Conservation (phyloP, 2,113 vertebrate species). For the Chamaetylas fuelleborni region DNA sequence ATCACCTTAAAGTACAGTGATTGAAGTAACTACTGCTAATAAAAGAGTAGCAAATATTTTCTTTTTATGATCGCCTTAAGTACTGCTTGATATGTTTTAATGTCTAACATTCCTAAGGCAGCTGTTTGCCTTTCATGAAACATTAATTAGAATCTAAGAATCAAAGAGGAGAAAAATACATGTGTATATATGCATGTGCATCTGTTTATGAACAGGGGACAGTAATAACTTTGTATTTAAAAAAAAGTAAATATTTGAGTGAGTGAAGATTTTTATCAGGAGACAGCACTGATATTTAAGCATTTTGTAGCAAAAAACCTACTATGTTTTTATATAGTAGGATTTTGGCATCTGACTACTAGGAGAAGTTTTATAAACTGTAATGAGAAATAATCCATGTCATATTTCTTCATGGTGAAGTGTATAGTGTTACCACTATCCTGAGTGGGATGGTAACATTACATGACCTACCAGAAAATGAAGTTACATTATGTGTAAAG, state of each 20-base stretch:
- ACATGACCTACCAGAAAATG: neutral
- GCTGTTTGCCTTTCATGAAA: constrained; percentile 36
- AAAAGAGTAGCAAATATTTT: neutral
- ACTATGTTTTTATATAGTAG: neutral
- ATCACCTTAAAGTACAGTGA: constrained; percentile 15
- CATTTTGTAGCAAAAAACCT: neutral
- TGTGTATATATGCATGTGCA: neutral
- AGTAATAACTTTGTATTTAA: neutral
- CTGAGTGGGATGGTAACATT: neutral
- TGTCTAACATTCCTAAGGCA: constrained; percentile 1
- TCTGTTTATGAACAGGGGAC: neutral
- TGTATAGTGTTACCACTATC: neutral
- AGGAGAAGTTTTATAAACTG: neutral
- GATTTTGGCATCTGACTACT: neutral
- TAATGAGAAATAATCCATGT: neutral
- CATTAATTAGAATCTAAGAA: constrained; percentile 2
- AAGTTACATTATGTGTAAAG: neutral
- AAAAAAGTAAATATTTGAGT: neutral
- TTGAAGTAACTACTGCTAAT: constrained; percentile 4
- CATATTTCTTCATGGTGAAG: neutral
- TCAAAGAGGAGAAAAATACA: neutral
- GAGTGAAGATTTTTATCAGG: neutral
- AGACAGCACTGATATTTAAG: neutral
- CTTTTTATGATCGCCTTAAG: neutral
- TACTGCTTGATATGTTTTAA: neutral